Conservation (phyloP, 2,797 vertebrate genomes). For the Etheostoma perlongum region DNA sequence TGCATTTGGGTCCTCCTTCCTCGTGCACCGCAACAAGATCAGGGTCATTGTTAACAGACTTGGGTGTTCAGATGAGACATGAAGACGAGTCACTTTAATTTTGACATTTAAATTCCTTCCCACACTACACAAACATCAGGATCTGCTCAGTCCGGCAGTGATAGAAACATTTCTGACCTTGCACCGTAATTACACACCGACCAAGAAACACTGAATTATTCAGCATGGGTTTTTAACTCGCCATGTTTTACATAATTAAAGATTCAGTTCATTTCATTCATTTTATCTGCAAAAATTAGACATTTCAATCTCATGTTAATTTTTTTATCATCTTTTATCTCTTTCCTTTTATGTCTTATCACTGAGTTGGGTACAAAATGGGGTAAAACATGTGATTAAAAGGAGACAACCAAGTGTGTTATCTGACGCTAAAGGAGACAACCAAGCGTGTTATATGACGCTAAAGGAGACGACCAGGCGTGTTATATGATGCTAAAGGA, state of each 20-base stretch:
- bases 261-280: conserved; percentile 30
- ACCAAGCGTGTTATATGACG: too few species aligned
- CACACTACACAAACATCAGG: neutral
- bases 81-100: too few species aligned
- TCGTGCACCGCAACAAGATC: too few species aligned
- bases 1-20: too few species aligned
- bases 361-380: neutral
- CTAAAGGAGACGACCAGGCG: too few species aligned
- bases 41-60: too few species aligned
- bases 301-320: conserved; percentile 12
- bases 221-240: conserved; percentile 12
- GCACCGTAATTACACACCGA: conserved; percentile 11
- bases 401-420: too few species aligned
- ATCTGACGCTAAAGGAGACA: too few species aligned
- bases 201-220: conserved; percentile 19
- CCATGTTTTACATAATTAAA: conserved; percentile 44
- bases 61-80: too few species aligned
- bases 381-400: too few species aligned
- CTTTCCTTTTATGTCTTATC: conserved; percentile 19
- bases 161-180: neutral
- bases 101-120: too few species aligned
- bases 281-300: conserved; percentile 46
- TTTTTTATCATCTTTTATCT: conserved; percentile 14
- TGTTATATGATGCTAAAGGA: too few species aligned
- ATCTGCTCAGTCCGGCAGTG: neutral